phyloP scores from a whole-genome alignment of 2,797 vertebrate species.

The Falco columbarius region DNA sequence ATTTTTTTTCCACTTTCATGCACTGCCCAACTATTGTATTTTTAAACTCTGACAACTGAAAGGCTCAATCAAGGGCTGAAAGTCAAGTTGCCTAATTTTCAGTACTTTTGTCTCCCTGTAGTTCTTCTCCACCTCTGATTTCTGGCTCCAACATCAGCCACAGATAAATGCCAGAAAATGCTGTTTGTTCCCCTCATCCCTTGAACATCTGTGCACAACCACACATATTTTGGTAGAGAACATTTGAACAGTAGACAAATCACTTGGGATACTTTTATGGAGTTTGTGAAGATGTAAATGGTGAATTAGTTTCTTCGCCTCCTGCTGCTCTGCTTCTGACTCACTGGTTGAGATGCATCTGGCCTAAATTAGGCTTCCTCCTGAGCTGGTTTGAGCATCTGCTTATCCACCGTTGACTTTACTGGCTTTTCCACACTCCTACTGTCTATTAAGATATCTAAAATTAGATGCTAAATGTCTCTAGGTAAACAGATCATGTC shows the following conservation, averaged over 20 bases:
- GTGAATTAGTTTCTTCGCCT: background rate
- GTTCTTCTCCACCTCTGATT: background rate
- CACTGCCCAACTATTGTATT: background rate
- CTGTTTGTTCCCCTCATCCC: background rate
- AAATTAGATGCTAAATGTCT: background rate
- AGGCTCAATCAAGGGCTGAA: background rate
- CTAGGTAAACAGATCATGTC: background rate
- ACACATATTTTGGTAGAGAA: slow-evolving; percentile 1
- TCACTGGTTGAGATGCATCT: background rate
- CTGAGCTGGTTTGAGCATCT: background rate
- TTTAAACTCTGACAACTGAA: background rate
- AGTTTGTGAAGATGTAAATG: background rate
- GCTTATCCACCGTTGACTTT: background rate
- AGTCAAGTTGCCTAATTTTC: background rate
- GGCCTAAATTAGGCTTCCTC: background rate
- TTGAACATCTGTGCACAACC: background rate
- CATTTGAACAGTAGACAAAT: slow-evolving; percentile 7
- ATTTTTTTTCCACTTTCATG: background rate
- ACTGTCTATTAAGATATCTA: background rate
- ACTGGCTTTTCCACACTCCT: background rate
- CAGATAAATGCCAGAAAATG: background rate
- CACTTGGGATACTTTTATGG: background rate
- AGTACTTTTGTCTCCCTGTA: background rate
- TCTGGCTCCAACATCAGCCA: background rate
- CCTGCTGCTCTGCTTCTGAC: slow-evolving; percentile 11